Evolutionary conservation across 2,888 invertebrate species (phyloP), one percentile per base, ranked within the genome.

Genomic region (Steinernema scapterisci): DNA sequence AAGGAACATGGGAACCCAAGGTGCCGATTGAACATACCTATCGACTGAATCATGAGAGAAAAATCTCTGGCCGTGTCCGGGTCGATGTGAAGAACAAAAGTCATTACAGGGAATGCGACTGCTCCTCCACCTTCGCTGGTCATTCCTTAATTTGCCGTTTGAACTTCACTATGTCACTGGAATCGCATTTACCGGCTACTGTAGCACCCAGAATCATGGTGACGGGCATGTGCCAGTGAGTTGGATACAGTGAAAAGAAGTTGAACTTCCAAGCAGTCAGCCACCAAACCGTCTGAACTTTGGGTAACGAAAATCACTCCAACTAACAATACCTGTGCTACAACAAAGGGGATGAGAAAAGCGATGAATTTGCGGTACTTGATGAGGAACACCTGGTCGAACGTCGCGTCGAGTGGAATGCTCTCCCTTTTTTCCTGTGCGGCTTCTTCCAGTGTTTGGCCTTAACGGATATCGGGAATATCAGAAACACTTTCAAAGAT

Each of bases 171-270:
- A 46, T 73, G 21, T 13, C 31, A 23, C n/a, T n/a, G 27, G 31
- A 13, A 27, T 1, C 1, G 11, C 13, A 48, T 74, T n/a, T 44
- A 83, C 83, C 84, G 51, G 84, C 85, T 70, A 87, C 83, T 23
- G 83, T 82, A 23, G 87, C 86, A 0, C 88, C 87, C 19, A 85
- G 75, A 16, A 87, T 78, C 87, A 88, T 87, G 7, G 88, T 87
- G 27, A 88, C 73, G 11, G 85, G 84, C 84, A 87, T 87, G 73
- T 82, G 81, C 83, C 83, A 87, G 71, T 84, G 84, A 21, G 84
- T 82, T 19, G 77, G 76, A 75, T 85, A 88, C 51, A 82, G 80
- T 70, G 77, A 73, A 81, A 86, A 85, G 54, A 82, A 81, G 76
- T 84, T 76, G 77, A 81, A 79, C 38, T 82, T 80, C 63, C 87